Percentiles rank a stretch among this genome's conserved stretches.
phyloP scores from a whole-genome alignment of 2,888 invertebrate genomes.

The Portevinia maculata region DNA sequence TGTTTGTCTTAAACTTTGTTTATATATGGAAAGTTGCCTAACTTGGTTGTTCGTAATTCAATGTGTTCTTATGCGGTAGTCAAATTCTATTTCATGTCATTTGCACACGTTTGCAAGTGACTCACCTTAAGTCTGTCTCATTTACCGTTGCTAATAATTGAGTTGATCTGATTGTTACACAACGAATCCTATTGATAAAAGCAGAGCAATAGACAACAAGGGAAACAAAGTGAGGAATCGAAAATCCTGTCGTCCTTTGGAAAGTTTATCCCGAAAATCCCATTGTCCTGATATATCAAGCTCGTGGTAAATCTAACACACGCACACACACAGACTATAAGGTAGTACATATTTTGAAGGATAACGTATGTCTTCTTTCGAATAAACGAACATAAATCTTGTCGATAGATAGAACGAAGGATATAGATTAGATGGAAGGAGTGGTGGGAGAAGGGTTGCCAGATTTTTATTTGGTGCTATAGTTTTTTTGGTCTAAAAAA shows the following conservation, averaged over 20 bases:
- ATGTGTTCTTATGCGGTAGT: conserved; percentile 1
- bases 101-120: conserved; percentile 14
- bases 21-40: conserved; percentile 26
- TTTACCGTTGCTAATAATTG: conserved; percentile 29
- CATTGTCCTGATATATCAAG: conserved; percentile 24
- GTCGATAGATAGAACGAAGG: not conserved
- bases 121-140: not conserved
- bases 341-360: conserved; percentile 4
- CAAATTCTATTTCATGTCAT: conserved; percentile 20
- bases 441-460: conserved; percentile 1
- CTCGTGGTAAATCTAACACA: conserved; percentile 13
- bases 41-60: not conserved
- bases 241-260: conserved; percentile 27
- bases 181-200: conserved; percentile 7
- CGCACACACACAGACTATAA: not conserved
- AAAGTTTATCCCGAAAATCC: conserved; percentile 27
- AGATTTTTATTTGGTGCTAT: not conserved
- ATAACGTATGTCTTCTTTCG: conserved; percentile 17
- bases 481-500: not conserved
- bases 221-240: conserved; percentile 19
- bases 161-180: conserved; percentile 31
- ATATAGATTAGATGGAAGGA: not conserved
- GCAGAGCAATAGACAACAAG: not conserved
- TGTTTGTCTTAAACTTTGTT: conserved; percentile 30
- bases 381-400: not conserved